phyloP scores from a whole-genome alignment of 2,797 vertebrate genomes.

The Chiroxiphia lanceolata region DNA sequence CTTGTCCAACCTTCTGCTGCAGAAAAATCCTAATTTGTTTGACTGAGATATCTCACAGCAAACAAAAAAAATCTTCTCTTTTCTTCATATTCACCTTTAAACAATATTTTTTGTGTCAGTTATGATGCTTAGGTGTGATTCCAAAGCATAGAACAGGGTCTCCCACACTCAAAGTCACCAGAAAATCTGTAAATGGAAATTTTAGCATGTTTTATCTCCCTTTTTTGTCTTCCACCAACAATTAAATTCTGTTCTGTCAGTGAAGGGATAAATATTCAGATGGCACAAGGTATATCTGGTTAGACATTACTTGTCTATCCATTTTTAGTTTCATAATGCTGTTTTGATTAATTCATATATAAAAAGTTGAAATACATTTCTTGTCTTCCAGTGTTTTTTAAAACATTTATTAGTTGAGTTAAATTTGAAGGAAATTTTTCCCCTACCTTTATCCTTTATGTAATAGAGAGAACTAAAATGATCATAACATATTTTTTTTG shows the following conservation, averaged over 20 bases:
- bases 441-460: background rate
- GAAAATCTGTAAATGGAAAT: background rate
- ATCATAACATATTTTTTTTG: background rate
- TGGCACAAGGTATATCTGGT: background rate
- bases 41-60: background rate
- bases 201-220: background rate
- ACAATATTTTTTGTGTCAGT: background rate
- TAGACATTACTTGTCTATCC: background rate
- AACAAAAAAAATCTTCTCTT: background rate
- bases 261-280: background rate
- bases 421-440: background rate
- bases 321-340: background rate
- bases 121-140: background rate
- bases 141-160: background rate
- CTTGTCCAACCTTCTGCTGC: background rate
- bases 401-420: background rate
- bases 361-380: background rate
- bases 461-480: background rate
- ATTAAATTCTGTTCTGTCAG: background rate
- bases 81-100: background rate
- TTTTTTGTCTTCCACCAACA: background rate
- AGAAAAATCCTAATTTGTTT: background rate
- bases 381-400: background rate
- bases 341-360: background rate
- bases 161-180: background rate